Evolutionary conservation across 2,888 invertebrate species (phyloP).

Genomic region (Apocheima hispidaria): DNA sequence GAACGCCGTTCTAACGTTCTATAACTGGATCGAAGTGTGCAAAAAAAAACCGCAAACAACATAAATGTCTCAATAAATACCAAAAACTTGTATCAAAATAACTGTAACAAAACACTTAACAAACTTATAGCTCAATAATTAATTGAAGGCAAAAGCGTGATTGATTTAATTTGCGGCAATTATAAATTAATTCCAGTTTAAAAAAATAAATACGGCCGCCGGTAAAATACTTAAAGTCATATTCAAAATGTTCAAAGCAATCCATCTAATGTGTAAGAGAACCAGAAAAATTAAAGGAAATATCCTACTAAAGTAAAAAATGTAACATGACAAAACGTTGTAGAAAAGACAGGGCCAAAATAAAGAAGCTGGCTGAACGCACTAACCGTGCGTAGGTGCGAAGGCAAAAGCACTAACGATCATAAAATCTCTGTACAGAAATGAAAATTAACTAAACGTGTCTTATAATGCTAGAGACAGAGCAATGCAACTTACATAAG

Average conservation of each 20-base stretch:
- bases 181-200: neutral
- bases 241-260: neutral
- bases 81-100: constrained; percentile 27
- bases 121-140: constrained; percentile 8
- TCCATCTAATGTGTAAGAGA: neutral
- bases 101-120: constrained; percentile 13
- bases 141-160: constrained; percentile 24
- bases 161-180: neutral
- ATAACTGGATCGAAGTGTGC: constrained; percentile 8
- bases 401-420: constrained; percentile 23
- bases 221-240: neutral
- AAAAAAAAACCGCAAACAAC: constrained; percentile 23
- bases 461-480: constrained; percentile 48
- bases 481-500: neutral
- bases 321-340: neutral
- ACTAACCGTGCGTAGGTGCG: neutral
- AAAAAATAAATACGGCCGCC: neutral
- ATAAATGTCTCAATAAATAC: constrained; percentile 31
- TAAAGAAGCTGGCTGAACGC: neutral
- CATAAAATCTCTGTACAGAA: constrained; percentile 66
- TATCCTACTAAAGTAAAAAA: neutral
- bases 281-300: too few species aligned
- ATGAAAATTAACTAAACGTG: constrained; percentile 65
- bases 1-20: neutral
- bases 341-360: neutral